These are phyloP conservation scores for Ophiothrix spiculata DNA, from an alignment of 35 echinoderm and acorn worm species.

Conservation along the genomic window DNA sequence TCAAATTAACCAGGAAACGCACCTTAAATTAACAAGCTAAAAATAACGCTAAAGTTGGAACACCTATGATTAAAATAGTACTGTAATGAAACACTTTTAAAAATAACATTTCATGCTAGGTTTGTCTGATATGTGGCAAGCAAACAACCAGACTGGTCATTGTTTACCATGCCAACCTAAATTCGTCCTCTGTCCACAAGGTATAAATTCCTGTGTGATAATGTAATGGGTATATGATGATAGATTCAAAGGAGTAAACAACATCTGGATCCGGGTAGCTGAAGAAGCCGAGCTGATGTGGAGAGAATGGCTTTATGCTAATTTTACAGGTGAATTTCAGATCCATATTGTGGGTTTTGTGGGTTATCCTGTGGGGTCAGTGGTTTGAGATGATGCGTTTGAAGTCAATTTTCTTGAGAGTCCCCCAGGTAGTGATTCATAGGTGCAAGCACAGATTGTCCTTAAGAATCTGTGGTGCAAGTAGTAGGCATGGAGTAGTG, in stretches of 20 bases:
- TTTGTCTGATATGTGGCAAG: background rate
- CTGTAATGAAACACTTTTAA: too few relatives aligned
- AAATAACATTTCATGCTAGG: too few relatives aligned
- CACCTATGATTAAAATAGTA: too few relatives aligned
- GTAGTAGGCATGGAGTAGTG: too few relatives aligned
- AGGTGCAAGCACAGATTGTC: background rate
- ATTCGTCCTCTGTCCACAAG: background rate
- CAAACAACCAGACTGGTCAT: background rate
- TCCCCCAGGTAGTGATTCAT: background rate
- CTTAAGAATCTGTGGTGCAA: too few relatives aligned
- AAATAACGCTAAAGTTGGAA: too few relatives aligned
- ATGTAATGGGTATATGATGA: background rate
- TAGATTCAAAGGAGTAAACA: background rate
- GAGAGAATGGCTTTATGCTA: background rate
- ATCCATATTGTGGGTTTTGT: background rate
- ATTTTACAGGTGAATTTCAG: background rate
- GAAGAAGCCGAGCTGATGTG: too few relatives aligned
- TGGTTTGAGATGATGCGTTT: background rate
- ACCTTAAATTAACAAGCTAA: too few relatives aligned
- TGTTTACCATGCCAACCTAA: background rate
- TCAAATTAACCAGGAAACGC: too few relatives aligned
- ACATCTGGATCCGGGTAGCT: background rate
- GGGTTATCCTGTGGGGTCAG: background rate
- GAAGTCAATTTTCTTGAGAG: background rate
- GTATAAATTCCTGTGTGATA: slow-evolving; percentile 3